A percentile compares a stretch with the other conserved stretches of the same genome.
Evolutionary conservation across 2,113 vertebrate genomes (phyloP).

Genomic region (Corapipo altera): DNA sequence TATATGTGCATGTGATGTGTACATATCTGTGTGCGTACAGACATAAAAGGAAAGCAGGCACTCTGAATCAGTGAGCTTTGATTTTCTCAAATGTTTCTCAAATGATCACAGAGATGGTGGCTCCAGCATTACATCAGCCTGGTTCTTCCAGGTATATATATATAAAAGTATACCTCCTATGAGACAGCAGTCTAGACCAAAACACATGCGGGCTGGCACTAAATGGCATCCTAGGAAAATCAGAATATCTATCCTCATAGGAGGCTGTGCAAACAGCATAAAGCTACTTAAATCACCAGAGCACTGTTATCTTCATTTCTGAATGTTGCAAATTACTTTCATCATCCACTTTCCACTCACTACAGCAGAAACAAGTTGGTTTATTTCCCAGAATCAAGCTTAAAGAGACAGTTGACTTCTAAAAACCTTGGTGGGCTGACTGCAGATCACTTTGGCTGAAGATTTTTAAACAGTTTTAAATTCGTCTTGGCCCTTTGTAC

Average conservation of each 20-base stretch:
- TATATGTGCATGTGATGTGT: background rate
- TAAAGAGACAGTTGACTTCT: background rate
- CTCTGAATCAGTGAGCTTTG: background rate
- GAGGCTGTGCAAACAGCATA: background rate
- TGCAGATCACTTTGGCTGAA: background rate
- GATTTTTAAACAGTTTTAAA: background rate
- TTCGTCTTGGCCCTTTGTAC: background rate
- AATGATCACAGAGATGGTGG: background rate
- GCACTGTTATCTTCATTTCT: background rate
- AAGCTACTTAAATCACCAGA: background rate
- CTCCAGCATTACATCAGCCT: background rate
- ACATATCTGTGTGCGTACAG: background rate
- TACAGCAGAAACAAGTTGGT: background rate
- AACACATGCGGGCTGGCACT: background rate
- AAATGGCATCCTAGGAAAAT: background rate
- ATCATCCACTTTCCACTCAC: background rate
- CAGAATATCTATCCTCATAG: background rate
- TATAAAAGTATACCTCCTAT: background rate
- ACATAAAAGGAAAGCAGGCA: background rate
- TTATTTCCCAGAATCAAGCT: background rate
- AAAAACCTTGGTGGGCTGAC: constrained; percentile 8
- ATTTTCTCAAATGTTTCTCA: background rate
- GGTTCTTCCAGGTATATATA: background rate
- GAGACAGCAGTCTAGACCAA: constrained; percentile 4
- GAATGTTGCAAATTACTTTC: background rate